Evolutionary conservation across 2,888 invertebrate species (phyloP).

Genomic region (Leucoma salicis): DNA sequence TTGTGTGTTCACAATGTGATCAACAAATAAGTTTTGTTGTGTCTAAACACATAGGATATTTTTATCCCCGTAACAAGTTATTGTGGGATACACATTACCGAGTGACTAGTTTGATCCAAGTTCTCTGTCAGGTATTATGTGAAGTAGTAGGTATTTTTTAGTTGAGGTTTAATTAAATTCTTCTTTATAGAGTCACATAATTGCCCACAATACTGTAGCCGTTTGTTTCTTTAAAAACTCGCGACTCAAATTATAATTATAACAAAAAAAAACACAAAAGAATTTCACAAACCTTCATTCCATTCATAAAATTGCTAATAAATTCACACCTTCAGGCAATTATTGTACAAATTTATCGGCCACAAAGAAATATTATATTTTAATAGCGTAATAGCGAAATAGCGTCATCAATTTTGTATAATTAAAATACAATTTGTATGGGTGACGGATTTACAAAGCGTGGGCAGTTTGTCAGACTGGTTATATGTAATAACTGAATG

Average conservation of each 20-base stretch:
- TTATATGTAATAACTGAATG: constrained; percentile 2
- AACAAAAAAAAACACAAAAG: constrained; percentile 7
- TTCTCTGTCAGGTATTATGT: too few species aligned
- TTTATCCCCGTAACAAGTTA: too few species aligned
- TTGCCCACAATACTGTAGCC: not conserved
- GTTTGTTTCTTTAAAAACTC: constrained; percentile 11
- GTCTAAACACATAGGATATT: too few species aligned
- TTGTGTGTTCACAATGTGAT: too few species aligned
- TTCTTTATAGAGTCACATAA: too few species aligned
- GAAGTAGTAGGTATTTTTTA: too few species aligned
- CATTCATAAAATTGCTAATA: constrained; percentile 30
- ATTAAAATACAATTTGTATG: constrained; percentile 14
- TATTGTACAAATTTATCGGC: constrained; percentile 30
- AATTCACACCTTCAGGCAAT: constrained; percentile 31
- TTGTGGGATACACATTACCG: too few species aligned
- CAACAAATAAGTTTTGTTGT: too few species aligned
- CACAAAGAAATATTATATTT: constrained; percentile 21
- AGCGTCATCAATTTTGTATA: constrained; percentile 23
- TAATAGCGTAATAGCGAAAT: constrained; percentile 29
- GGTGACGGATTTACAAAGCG: constrained; percentile 16
- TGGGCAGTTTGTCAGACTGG: constrained; percentile 8
- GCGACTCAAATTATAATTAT: constrained; percentile 10
- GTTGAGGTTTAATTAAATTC: too few species aligned
- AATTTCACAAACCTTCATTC: constrained; percentile 5
- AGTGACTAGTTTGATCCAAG: too few species aligned